phyloP scores from a whole-genome alignment of 2,888 invertebrate genomes.

The Acanthopleura granulata region DNA sequence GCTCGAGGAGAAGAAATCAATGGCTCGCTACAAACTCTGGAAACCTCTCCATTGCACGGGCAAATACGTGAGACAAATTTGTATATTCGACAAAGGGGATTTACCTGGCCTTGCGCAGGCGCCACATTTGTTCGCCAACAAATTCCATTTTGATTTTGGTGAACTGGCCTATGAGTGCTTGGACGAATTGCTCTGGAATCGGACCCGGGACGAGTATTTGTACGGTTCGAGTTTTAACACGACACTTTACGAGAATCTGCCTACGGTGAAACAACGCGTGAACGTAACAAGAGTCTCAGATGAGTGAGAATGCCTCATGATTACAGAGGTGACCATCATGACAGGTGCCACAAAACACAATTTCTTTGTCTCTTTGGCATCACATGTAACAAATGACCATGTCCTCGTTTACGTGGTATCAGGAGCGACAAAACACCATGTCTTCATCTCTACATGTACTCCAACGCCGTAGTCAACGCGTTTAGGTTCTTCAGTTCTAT shows the following conservation, averaged over 20 bases:
- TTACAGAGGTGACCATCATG: too few relatives aligned
- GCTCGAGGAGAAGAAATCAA: slow-evolving; percentile 41
- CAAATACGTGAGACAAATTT: slow-evolving; percentile 56
- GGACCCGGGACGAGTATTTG: slow-evolving; percentile 33
- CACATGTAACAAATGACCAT: too few relatives aligned
- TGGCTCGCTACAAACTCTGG: slow-evolving; percentile 61
- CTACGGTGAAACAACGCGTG: background rate
- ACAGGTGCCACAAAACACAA: too few relatives aligned
- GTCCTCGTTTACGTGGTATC: too few relatives aligned
- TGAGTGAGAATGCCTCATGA: too few relatives aligned
- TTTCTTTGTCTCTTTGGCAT: too few relatives aligned
- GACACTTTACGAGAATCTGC: background rate
- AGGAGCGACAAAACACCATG: too few relatives aligned
- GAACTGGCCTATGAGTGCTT: slow-evolving; percentile 57
- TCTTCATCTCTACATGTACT: too few relatives aligned
- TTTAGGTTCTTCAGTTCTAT: too few relatives aligned
- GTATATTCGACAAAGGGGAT: slow-evolving; percentile 59
- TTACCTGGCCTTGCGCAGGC: slow-evolving; percentile 43
- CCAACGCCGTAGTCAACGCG: too few relatives aligned
- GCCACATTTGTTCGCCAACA: slow-evolving; percentile 60
- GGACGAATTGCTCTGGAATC: slow-evolving; percentile 56
- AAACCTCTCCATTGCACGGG: slow-evolving; percentile 52
- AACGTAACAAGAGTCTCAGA: too few relatives aligned
- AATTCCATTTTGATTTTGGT: slow-evolving; percentile 55
- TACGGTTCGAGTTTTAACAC: background rate